Evolutionary conservation across 2,113 vertebrate species (phyloP), one percentile per base, ranked within the genome.

Genomic region (Rhagologus leucostigma): DNA sequence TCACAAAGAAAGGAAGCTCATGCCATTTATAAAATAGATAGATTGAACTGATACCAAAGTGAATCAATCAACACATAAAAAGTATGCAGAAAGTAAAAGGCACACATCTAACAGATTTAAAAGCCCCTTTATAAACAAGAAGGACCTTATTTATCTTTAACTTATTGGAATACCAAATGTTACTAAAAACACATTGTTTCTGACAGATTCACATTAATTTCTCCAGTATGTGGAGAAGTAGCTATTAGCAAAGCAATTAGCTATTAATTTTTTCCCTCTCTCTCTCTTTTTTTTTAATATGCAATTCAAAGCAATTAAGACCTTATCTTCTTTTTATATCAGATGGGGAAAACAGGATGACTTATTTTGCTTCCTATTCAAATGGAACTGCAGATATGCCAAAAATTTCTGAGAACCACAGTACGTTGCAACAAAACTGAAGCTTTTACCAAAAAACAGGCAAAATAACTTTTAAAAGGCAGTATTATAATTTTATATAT

Each of bases 11-110:
- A 63, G 27, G 19, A 68, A 91, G 75, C 41, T 75, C 62, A 91
- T 65, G 77, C 33, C 50, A 81, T 93, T 95, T 94, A 55, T 68
- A 70, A 95, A 91, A 92, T 3, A 93, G 65, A 77, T 79, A 87
- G 69, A 83, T 76, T 53, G 41, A 90, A n/a, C 46, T 41, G 35
- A 93, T 80, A 86, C 37, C 35, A 81, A 91, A 93, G 46, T 18
- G 4, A 96, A 80, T 94, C 50, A 84, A 86, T 87, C 68, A 92
- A 73, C 29, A 89, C 2, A 22, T 32, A 89, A 74, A 77, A 77
- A 57, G 50, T 14, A 64, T 33, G 53, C 29, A 94, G 65, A 85
- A 92, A 84, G 13, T 89, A 94, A 62, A 86, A 92, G 35, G 22
- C 41, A 71, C 46, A 74, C 8, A 79, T 69, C 49, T 73, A 49